Evolutionary conservation across 2,797 vertebrate species (phyloP).

Genomic region (Falco naumanni): DNA sequence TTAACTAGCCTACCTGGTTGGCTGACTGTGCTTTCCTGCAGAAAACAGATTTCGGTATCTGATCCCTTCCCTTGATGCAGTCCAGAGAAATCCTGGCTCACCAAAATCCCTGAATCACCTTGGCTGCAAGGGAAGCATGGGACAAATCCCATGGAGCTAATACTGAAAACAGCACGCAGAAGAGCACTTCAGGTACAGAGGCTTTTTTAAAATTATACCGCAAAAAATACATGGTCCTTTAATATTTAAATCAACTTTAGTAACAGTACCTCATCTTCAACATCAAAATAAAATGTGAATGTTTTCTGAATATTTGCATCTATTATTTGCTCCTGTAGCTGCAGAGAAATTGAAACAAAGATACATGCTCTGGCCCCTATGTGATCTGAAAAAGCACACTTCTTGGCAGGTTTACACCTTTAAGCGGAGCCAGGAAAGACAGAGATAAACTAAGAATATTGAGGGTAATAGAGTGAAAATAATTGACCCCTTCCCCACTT

Average conservation of each 20-base stretch:
- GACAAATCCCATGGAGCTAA: not conserved
- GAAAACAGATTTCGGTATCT: not conserved
- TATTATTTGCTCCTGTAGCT: not conserved
- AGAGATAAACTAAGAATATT: not conserved
- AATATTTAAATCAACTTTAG: not conserved
- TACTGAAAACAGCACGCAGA: not conserved
- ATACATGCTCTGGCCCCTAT: not conserved
- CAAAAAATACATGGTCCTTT: not conserved
- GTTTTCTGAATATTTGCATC: not conserved
- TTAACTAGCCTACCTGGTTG: not conserved
- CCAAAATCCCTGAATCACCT: not conserved
- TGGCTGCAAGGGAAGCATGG: not conserved
- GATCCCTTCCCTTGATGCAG: not conserved
- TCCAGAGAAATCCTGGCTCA: not conserved
- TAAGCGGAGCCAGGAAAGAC: not conserved
- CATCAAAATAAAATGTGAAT: not conserved
- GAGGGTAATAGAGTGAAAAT: not conserved
- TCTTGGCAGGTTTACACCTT: not conserved
- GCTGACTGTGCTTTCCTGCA: not conserved
- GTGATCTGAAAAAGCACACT: not conserved
- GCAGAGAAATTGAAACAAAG: not conserved
- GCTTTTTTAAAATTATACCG: not conserved
- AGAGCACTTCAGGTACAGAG: not conserved
- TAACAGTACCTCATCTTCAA: not conserved
- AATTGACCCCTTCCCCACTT: not conserved